Evolutionary conservation across 2,113 vertebrate species (phyloP).

Genomic region (Lophotis ruficrista): DNA sequence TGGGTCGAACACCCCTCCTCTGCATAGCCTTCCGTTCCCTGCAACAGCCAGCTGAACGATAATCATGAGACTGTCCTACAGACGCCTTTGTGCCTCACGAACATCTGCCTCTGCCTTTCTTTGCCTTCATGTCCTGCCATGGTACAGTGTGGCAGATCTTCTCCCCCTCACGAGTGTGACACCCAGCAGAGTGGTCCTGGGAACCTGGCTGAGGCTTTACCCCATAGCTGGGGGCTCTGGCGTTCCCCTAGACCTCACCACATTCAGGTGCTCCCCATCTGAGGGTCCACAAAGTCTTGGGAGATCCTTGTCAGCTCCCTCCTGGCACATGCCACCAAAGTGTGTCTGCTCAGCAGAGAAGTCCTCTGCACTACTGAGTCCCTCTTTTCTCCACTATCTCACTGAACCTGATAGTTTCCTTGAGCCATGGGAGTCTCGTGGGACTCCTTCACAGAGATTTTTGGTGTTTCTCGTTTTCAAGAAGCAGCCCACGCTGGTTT

Average conservation of each 20-base stretch:
- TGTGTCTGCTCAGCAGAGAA: background rate
- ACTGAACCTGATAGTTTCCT: background rate
- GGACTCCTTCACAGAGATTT: background rate
- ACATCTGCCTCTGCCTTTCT: background rate
- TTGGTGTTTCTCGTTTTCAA: background rate
- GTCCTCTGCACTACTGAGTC: background rate
- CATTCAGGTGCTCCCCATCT: background rate
- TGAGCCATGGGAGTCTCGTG: background rate
- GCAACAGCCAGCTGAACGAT: background rate
- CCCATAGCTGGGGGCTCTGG: background rate
- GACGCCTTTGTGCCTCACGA: accelerated
- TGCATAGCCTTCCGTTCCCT: background rate
- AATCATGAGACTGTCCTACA: background rate
- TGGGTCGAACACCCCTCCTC: background rate
- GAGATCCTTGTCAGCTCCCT: background rate
- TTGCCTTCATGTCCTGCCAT: background rate
- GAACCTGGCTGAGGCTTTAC: background rate
- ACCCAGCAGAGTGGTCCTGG: background rate
- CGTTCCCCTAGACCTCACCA: background rate
- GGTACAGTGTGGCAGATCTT: background rate
- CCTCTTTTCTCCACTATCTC: background rate
- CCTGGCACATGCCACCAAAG: background rate
- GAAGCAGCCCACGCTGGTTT: background rate
- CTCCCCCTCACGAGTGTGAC: background rate
- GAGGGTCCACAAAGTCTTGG: background rate